Conservation (phyloP, 2,797 vertebrate genomes). For the Syngnathus acus region DNA sequence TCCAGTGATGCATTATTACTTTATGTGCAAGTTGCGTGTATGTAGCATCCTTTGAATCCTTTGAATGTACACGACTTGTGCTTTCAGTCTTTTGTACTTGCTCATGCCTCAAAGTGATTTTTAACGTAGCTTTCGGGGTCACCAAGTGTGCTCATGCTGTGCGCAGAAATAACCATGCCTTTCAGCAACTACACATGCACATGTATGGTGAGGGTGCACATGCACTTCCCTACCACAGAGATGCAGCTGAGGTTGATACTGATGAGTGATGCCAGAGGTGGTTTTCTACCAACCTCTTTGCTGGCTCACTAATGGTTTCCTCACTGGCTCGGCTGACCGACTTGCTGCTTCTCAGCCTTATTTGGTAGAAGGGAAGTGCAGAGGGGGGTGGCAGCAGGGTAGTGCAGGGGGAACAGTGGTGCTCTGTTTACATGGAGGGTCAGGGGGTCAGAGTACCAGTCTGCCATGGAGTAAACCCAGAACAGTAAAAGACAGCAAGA, state of each 20-base stretch:
- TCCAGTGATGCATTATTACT: slow-evolving; percentile 2
- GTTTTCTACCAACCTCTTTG: slow-evolving; percentile 52
- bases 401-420: slow-evolving; percentile 20
- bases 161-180: slow-evolving; percentile 22
- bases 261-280: slow-evolving; percentile 66
- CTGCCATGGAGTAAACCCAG: slow-evolving; percentile 56
- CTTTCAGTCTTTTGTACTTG: slow-evolving; percentile 14
- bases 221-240: slow-evolving; percentile 26
- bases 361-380: slow-evolving; percentile 44
- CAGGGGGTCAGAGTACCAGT: slow-evolving; percentile 44
- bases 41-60: slow-evolving; percentile 13
- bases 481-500: slow-evolving; percentile 52
- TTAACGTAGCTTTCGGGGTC: slow-evolving; percentile 24
- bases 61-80: not conserved
- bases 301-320: slow-evolving; percentile 58
- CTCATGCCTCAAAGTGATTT: slow-evolving; percentile 20
- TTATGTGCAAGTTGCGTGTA: not conserved
- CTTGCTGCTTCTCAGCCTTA: slow-evolving; percentile 59
- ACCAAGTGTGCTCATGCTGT: not conserved
- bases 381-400: slow-evolving; percentile 23
- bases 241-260: slow-evolving; percentile 26
- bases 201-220: slow-evolving; percentile 8
- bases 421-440: slow-evolving; percentile 57
- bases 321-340: slow-evolving; percentile 50
- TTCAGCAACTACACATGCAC: slow-evolving; percentile 24